Base-by-base conservation (phyloP, 35 echinoderm and acorn worm species). In the Hemicentrotus pulcherrimus region DNA sequence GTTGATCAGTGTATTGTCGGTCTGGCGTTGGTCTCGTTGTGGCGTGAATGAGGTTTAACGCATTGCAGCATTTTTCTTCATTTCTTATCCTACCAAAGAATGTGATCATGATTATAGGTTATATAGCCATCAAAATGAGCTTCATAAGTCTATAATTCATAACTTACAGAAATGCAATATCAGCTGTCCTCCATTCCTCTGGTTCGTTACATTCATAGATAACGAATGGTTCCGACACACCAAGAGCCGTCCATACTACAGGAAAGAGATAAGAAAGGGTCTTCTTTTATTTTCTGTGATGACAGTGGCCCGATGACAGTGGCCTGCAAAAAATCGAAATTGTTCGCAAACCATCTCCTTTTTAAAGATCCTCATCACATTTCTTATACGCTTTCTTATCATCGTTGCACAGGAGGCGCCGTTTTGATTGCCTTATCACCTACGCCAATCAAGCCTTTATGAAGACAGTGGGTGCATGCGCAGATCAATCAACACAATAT, bases 111-210 rank as follows among this genome's bases (percentile, higher is more conserved):
- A 30, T 85, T 85, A 85, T 30, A 85, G 30, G 70, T 85, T 85
- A 0, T 85, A 19, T 16, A 30, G 30, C 70, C 16, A 85, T 85
- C 30, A 0, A 19, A 30, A 88, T 32, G 86, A 88, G 11, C 8
- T 19, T 31, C 33, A 35, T 28, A 32, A 31, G 11, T 88, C 30
- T 35, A 28, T 31, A 88, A 88, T 14, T 88, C 12, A 32, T 31
- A 89, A 89, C 87, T 89, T 9, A 89, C 87, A 89, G 45, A 28
- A 89, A 89, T 32, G 87, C 87, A 15, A 89, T 89, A 46, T 89
- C 87, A 14, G 87, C 87, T 89, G 31, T 89, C 87, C 87, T 32
- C 87, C 87, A 89, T 89, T 32, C 32, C 31, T 89, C 87, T 1
- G 87, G 87, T 14, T 46, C 87, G 32, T 35, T 89, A 89, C 87